phyloP scores from a whole-genome alignment of 1,140 invertebrate genomes.

The Plodia interpunctella region DNA sequence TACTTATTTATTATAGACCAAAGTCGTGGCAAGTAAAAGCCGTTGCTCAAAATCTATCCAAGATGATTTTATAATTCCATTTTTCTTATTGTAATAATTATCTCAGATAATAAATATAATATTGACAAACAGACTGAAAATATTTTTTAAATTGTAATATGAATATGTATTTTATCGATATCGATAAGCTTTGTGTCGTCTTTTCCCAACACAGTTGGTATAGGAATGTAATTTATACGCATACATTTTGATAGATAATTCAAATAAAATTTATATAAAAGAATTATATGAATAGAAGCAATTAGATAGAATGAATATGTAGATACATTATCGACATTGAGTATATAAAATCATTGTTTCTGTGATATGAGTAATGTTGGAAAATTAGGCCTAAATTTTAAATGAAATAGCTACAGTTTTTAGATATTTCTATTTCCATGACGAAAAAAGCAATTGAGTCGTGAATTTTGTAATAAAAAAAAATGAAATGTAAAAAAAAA shows the following conservation, averaged over 20 bases:
- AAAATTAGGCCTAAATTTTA: constrained; percentile 25
- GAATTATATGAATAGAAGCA: background rate
- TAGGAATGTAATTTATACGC: background rate
- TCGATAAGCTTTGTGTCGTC: background rate
- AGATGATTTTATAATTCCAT: constrained; percentile 16
- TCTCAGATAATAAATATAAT: constrained; percentile 5
- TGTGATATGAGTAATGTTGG: constrained; percentile 44
- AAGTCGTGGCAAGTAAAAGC: background rate
- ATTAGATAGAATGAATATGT: constrained; percentile 23
- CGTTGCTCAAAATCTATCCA: constrained; percentile 13
- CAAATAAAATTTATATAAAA: background rate
- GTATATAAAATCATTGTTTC: constrained; percentile 36
- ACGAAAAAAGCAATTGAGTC: background rate
- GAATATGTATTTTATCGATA: constrained; percentile 17
- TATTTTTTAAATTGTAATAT: constrained; percentile 34
- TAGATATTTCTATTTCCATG: constrained; percentile 4
- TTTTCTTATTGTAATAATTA: constrained; percentile 4
- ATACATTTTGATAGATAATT: background rate
- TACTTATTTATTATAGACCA: no score
- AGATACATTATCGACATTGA: constrained; percentile 1
- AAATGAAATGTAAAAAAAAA: constrained; percentile 29
- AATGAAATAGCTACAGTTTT: constrained; percentile 16
- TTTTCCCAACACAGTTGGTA: no score
- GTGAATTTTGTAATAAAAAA: constrained; percentile 18
- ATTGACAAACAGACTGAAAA: constrained; percentile 32